Percentiles rank a stretch among this genome's conserved stretches.
phyloP scores from a whole-genome alignment of 2,888 invertebrate genomes.

The Nasonia oneida region DNA sequence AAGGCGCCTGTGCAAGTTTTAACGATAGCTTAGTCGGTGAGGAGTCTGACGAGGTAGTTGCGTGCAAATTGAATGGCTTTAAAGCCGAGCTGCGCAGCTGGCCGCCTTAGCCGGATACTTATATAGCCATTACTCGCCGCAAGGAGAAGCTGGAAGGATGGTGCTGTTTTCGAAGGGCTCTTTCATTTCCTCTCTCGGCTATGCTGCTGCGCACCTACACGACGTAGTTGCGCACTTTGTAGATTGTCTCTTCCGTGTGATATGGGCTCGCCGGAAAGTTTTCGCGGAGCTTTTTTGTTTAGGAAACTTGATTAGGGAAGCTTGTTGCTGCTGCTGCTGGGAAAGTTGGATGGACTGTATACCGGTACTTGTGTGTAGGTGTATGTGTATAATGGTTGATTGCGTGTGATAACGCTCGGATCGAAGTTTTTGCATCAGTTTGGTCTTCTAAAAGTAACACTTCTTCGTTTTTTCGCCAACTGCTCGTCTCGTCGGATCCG shows the following conservation, averaged over 20 bases:
- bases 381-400: not conserved
- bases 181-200: not conserved
- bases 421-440: no score
- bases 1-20: conserved; percentile 46
- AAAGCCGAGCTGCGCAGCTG: conserved; percentile 37
- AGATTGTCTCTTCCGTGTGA: not conserved
- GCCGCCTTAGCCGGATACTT: conserved; percentile 20
- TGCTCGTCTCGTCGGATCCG: no score
- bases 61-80: conserved; percentile 58
- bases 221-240: not conserved
- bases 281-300: not conserved
- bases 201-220: not conserved
- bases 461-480: no score
- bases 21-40: conserved; percentile 45
- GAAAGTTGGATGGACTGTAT: not conserved
- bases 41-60: conserved; percentile 43
- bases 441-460: no score
- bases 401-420: not conserved
- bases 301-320: not conserved
- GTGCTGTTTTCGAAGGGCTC: conserved; percentile 4
- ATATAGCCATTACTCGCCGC: not conserved
- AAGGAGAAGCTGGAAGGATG: not conserved
- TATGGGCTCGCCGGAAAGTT: not conserved
- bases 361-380: not conserved
- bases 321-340: not conserved